Base-by-base conservation (phyloP, 2,888 invertebrate genomes). In the Galerucella nymphaeae region DNA sequence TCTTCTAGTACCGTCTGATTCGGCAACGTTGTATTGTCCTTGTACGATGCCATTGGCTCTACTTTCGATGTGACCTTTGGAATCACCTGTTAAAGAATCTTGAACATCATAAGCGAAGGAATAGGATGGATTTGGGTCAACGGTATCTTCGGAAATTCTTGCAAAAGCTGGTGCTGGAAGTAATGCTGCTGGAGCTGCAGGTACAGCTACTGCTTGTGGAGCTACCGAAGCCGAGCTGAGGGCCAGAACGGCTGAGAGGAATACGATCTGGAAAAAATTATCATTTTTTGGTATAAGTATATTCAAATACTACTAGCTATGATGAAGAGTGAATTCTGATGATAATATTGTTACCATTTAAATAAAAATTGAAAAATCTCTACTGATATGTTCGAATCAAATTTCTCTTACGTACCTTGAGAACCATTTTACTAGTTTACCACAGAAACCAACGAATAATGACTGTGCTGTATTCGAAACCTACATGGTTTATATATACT, bases 51-150 rank as follows among this genome's bases (percentile, higher is more conserved):
- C 91, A 0, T 91, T 91, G 63, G 89, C 89, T 14, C 91, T 88
- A 57, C 83, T 84, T 79, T 87, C 89, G 74, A 88, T 86, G 82
- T 89, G 89, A 78, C 87, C 88, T 81, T 89, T 89, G 78, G 86
- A 88, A 84, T 90, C 86, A 83, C 92, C 92, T 76, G 92, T 92
- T 30, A 92, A 81, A 65, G 90, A 88, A 83, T 92, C 92, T 82
- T 92, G 90, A 75, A 92, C 91, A 79, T 91, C 91, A 82, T 92
- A 92, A 53, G 91, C 91, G 84, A 90, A 92, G 41, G 90, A 90
- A 82, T 92, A 92, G 84, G 91, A 91, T 9, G 92, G 92, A 82
- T 90, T 89, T 5, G 90, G 90, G 80, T 91, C 91, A 83, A 89
- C 90, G 57, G 77, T 77, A 30, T 89, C 79, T 58, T 81, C 82